These are phyloP conservation scores for Pollicipes pollicipes DNA, from an alignment of 1,140 invertebrate species.

Conservation along the genomic window DNA sequence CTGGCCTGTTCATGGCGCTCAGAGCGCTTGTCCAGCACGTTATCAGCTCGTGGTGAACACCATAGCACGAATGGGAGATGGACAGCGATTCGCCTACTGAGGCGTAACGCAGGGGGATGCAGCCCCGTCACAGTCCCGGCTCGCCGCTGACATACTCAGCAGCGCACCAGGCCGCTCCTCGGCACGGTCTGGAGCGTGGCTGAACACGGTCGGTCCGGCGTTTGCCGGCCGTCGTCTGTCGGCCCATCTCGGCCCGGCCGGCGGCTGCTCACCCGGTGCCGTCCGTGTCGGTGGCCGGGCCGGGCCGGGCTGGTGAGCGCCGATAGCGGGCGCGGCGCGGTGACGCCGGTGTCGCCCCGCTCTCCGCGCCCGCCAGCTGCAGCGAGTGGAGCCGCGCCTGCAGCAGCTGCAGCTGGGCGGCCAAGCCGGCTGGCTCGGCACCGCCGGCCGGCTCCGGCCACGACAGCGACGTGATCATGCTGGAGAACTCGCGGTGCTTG, in stretches of 20 bases:
- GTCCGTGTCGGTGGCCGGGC: background rate
- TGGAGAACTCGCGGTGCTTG: background rate
- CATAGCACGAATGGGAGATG: background rate
- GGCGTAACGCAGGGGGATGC: background rate
- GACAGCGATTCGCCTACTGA: background rate
- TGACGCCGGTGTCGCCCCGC: background rate
- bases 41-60: background rate
- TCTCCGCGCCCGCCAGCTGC: background rate
- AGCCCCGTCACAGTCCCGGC: background rate
- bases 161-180: too few species aligned
- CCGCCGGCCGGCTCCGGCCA: too few species aligned
- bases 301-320: background rate
- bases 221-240: too few species aligned
- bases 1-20: too few species aligned
- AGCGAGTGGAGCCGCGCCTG: background rate
- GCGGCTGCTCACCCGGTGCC: background rate
- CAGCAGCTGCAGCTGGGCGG: background rate
- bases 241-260: too few species aligned
- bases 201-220: background rate
- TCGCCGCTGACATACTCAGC: background rate
- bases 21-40: background rate
- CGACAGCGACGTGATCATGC: background rate
- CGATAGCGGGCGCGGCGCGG: background rate
- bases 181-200: too few species aligned
- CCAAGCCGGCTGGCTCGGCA: background rate